Percentiles rank a stretch among this genome's conserved stretches.
These are phyloP conservation scores for Amphilophus citrinellus DNA, from an alignment of 2,113 vertebrate species.

Conservation along the genomic window DNA sequence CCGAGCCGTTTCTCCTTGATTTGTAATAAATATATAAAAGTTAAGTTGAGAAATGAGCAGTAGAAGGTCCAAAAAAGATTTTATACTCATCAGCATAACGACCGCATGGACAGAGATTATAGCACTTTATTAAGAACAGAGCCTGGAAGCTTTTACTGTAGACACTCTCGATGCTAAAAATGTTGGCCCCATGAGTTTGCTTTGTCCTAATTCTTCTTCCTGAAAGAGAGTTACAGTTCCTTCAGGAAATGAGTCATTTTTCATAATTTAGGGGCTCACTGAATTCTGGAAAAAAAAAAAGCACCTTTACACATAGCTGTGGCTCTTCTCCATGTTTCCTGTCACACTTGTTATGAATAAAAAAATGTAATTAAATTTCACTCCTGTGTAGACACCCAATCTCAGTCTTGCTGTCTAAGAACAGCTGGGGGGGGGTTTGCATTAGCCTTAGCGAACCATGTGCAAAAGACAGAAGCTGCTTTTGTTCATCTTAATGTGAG, in stretches of 20 bases:
- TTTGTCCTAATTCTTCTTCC: constrained; percentile 38
- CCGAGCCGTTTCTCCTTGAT: neutral
- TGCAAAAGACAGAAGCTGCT: neutral
- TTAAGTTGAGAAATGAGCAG: neutral
- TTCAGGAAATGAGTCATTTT: constrained; percentile 30
- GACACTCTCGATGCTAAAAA: constrained; percentile 25
- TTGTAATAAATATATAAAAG: neutral
- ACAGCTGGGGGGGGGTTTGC: neutral
- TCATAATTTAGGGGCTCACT: constrained; percentile 38
- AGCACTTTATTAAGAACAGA: neutral
- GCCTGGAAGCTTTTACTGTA: neutral
- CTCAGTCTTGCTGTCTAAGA: constrained; percentile 11
- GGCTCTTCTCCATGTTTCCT: constrained; percentile 37
- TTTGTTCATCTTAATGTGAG: neutral
- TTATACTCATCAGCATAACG: neutral
- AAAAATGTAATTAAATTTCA: constrained; percentile 28
- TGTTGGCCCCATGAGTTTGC: constrained; percentile 29
- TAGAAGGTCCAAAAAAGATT: neutral
- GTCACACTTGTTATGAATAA: constrained; percentile 39
- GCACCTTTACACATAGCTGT: constrained; percentile 22
- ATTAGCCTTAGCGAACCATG: neutral
- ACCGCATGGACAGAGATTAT: neutral
- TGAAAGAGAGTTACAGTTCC: constrained; percentile 26
- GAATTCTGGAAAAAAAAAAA: neutral
- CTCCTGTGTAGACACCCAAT: neutral